Base-by-base conservation (phyloP, 2,888 invertebrate genomes). In the Netelia fuscicornis region DNA sequence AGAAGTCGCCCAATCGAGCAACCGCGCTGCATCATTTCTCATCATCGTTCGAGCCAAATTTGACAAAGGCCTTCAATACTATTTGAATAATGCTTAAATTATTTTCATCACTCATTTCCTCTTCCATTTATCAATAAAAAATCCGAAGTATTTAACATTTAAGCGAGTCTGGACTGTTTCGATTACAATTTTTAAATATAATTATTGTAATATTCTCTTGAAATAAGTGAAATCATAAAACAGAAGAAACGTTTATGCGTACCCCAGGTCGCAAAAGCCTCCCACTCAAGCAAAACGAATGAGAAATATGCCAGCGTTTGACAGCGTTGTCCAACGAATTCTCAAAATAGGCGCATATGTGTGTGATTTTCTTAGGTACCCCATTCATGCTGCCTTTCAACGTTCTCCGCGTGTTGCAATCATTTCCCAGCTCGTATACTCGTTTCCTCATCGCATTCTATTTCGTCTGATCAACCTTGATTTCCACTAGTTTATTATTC, bases 291-390 rank as follows among this genome's bases (percentile, higher is more conserved):
- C 67, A 62, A 62, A 48, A 62, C 70, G 67, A 79, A 83, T 79
- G 79, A 78, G 77, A 83, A 74, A 79, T 83, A 70, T 75, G 62
- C 79, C 68, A 79, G 79, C 62, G 70, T 75, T 25, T 52, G 62
- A 58, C 60, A 56, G 72, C 65, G 60, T 76, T 52, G 25, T 2
- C 25, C 2, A 2, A 25, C 2, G 74, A 83, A 62, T 30, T 11
- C 74, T 44, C n/a, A 13, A 48, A 13, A 6, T 48, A 48, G 10
- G 13, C 11, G 13, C 13, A 48, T 48, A 3, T 48, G 6, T 48
- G 13, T 48, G 48, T 13, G 2, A 13, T 13, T 13, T 48, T 48
- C 9, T 13, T 0, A 13, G 13, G 48, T 2, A 48, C 48, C 11
- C 48, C 48, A 48, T 48, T 48, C 48, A 48, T 48, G 3, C 9